Evolutionary conservation across 2,113 vertebrate species (phyloP).

Genomic region (Picathartes gymnocephalus): DNA sequence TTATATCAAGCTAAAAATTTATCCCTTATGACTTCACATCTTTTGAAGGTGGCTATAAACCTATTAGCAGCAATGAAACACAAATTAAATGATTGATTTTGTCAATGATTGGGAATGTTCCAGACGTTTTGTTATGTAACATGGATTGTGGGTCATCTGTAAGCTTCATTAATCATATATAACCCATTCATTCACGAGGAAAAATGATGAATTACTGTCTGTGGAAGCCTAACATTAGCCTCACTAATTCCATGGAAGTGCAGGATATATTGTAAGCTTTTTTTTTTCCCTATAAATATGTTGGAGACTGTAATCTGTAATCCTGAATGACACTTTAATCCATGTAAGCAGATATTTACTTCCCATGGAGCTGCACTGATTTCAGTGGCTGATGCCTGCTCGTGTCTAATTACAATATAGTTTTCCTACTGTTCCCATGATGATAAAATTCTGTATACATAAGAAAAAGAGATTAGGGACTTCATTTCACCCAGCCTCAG

Average conservation of each 20-base stretch:
- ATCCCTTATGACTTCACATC: neutral
- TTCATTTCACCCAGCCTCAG: neutral
- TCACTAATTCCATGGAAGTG: neutral
- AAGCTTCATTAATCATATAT: constrained; percentile 24
- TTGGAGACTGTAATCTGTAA: constrained; percentile 23
- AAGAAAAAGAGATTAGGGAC: neutral
- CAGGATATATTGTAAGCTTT: neutral
- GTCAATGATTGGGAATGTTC: neutral
- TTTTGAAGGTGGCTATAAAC: neutral
- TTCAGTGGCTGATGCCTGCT: neutral
- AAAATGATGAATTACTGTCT: constrained; percentile 15
- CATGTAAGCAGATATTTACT: constrained; percentile 11
- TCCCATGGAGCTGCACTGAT: neutral
- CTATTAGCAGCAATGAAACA: neutral
- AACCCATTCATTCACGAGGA: neutral
- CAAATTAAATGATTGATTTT: constrained; percentile 24
- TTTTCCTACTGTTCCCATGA: neutral
- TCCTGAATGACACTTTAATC: constrained; percentile 24
- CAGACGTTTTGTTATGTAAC: constrained; percentile 1
- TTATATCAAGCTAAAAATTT: neutral
- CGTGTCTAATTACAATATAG: neutral
- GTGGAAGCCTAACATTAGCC: neutral
- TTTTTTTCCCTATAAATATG: neutral
- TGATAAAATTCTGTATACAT: neutral
- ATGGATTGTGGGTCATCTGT: neutral